Conservation (phyloP, 2,113 vertebrate species). For the Fulmarus glacialis region DNA sequence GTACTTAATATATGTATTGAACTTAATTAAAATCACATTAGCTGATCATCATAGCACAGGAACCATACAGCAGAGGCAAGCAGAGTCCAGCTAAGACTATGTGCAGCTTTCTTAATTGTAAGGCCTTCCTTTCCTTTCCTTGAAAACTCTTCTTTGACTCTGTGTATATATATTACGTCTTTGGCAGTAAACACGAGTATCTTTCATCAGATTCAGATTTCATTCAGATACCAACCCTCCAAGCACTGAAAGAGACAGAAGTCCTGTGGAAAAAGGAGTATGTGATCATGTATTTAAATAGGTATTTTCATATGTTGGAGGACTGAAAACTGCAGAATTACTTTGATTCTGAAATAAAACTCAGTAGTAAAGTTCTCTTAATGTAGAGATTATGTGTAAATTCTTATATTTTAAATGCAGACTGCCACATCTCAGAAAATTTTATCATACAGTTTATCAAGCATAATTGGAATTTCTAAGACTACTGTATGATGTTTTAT, state of each 20-base stretch:
- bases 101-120: neutral
- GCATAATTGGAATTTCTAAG: neutral
- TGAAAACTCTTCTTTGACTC: neutral
- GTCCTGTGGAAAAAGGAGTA: neutral
- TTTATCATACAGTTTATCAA: neutral
- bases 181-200: neutral
- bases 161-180: neutral
- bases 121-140: neutral
- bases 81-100: neutral
- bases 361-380: neutral
- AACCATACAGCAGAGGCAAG: neutral
- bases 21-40: neutral
- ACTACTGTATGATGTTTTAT: neutral
- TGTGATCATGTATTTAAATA: neutral
- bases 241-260: neutral
- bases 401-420: neutral
- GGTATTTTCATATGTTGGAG: neutral
- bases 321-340: neutral
- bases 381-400: neutral
- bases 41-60: neutral
- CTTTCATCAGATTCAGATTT: neutral
- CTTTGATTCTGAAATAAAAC: neutral
- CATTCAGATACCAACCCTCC: neutral
- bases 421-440: neutral
- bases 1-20: neutral